phyloP scores from a whole-genome alignment of 1,140 invertebrate species.

The Mercenaria mercenaria region DNA sequence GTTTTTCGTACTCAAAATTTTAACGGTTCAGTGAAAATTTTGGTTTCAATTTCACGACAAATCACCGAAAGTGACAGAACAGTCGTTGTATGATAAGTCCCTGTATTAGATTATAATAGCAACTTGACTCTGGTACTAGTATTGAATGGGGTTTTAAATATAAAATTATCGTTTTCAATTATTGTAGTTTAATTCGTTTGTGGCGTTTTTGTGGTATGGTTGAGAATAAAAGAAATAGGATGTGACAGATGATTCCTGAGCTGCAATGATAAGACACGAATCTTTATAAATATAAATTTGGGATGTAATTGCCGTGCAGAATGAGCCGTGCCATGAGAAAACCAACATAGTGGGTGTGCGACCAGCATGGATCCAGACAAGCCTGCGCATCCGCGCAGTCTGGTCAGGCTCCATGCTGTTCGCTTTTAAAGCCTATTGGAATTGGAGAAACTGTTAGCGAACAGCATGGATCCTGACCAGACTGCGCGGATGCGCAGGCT shows the following conservation, averaged over 20 bases:
- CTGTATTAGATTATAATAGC: slow-evolving; percentile 20
- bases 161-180: slow-evolving; percentile 65
- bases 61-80: slow-evolving; percentile 57
- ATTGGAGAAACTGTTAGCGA: too few species aligned
- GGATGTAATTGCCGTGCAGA: slow-evolving; percentile 31
- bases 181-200: slow-evolving; percentile 55
- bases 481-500: too few species aligned
- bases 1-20: slow-evolving; percentile 41
- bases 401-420: too few species aligned
- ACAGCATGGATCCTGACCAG: too few species aligned
- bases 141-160: slow-evolving; percentile 54
- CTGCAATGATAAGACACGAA: slow-evolving; percentile 21
- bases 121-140: slow-evolving; percentile 24
- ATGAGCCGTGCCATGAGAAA: too few species aligned
- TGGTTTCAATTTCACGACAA: slow-evolving; percentile 62
- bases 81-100: background rate
- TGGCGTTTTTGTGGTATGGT: slow-evolving; percentile 38
- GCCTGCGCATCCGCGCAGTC: too few species aligned
- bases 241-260: background rate
- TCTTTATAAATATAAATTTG: slow-evolving; percentile 31
- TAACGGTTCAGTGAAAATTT: slow-evolving; percentile 57
- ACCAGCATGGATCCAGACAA: too few species aligned
- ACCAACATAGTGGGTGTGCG: too few species aligned
- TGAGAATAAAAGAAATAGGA: slow-evolving; percentile 27
- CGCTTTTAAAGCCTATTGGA: too few species aligned